Conservation (phyloP, 2,797 vertebrate genomes). For the Eptatretus atami region DNA sequence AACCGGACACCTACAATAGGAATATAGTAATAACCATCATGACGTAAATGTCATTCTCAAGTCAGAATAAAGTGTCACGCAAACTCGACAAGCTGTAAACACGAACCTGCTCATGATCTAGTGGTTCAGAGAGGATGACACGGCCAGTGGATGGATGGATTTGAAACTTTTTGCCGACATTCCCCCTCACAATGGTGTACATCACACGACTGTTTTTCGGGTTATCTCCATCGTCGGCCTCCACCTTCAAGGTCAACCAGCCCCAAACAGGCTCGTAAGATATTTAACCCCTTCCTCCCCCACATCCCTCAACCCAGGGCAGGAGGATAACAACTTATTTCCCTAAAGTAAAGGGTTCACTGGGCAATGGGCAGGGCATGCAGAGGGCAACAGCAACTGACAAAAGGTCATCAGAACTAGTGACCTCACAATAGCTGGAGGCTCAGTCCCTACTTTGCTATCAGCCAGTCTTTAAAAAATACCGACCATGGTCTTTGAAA, state of each 20-base stretch:
- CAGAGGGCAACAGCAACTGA: no score
- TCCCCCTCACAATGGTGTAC: constrained; percentile 54
- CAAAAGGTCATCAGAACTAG: neutral
- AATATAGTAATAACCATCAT: neutral
- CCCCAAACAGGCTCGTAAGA: no score
- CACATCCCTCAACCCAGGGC: no score
- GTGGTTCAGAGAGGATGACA: constrained; percentile 58
- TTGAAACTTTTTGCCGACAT: constrained; percentile 46
- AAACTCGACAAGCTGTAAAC: neutral
- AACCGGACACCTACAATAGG: constrained; percentile 37
- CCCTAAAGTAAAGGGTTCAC: no score
- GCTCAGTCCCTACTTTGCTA: no score
- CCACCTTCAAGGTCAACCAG: constrained; percentile 20
- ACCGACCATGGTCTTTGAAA: no score
- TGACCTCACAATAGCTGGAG: neutral
- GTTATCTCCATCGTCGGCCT: constrained; percentile 65
- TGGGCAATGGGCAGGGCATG: no score
- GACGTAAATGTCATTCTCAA: no score
- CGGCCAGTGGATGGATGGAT: constrained; percentile 42
- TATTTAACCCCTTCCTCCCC: no score
- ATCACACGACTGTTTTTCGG: constrained; percentile 38
- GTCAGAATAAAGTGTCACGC: no score
- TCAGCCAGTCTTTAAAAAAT: no score
- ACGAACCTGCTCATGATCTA: constrained; percentile 66
- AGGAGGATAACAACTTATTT: no score